Evolutionary conservation across 2,113 vertebrate genomes (phyloP).

Genomic region (Pyxicephalus adspersus): DNA sequence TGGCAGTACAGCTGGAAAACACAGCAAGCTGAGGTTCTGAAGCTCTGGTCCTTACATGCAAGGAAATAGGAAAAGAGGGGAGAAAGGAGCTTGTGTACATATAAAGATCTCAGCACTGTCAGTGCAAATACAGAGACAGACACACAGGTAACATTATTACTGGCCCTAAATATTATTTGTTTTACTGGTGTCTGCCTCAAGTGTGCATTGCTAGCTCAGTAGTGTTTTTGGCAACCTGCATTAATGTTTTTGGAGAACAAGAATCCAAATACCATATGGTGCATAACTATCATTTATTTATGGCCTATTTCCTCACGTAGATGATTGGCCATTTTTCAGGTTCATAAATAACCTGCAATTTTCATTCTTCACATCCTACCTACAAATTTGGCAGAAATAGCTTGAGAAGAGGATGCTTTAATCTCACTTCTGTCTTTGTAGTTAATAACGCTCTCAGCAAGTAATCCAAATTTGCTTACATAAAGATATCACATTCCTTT

Average conservation of each 20-base stretch:
- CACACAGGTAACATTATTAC: slow-evolving; percentile 44
- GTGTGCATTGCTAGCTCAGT: slow-evolving; percentile 28
- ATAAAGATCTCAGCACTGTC: slow-evolving; percentile 41
- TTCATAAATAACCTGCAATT: neutral
- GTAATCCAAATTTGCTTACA: slow-evolving; percentile 73
- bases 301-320: neutral
- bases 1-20: slow-evolving; percentile 23
- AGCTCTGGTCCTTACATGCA: slow-evolving; percentile 21
- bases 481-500: slow-evolving; percentile 79
- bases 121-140: slow-evolving; percentile 49
- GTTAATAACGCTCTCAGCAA: neutral
- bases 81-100: neutral
- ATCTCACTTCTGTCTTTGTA: neutral
- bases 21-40: slow-evolving; percentile 4
- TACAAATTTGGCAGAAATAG: neutral
- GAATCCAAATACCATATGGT: slow-evolving; percentile 24
- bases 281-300: slow-evolving; percentile 22
- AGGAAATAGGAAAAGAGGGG: neutral
- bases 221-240: slow-evolving; percentile 50
- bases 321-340: neutral
- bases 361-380: neutral
- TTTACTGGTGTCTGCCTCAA: slow-evolving; percentile 33
- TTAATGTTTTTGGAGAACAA: slow-evolving; percentile 30
- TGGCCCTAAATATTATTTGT: slow-evolving; percentile 51
- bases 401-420: neutral